A percentile compares a stretch with the other conserved stretches of the same genome.
phyloP scores from a whole-genome alignment of 2,797 vertebrate genomes.

The Cephalopachus bancanus region DNA sequence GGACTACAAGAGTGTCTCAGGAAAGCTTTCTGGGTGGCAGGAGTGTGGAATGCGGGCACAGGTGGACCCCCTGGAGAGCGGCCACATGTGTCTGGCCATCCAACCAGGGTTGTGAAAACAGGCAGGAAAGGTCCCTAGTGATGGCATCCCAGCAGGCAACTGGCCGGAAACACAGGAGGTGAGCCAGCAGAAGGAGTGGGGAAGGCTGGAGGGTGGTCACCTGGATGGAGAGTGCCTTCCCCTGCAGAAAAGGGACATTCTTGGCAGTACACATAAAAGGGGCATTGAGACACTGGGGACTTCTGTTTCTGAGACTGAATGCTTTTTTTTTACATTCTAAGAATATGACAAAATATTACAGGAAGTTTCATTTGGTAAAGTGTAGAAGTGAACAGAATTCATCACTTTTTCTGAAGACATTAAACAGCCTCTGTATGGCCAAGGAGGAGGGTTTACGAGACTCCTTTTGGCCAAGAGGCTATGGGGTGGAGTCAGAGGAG shows the following conservation, averaged over 20 bases:
- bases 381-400: conserved; percentile 2
- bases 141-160: neutral
- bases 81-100: no score
- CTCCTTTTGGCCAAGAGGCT: neutral
- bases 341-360: neutral
- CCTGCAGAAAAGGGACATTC: neutral
- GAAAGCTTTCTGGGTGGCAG: neutral
- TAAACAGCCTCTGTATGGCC: neutral
- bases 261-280: neutral
- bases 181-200: no score
- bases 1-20: neutral
- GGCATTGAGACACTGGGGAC: neutral
- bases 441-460: neutral
- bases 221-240: neutral
- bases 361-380: conserved; percentile 38
- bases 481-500: neutral
- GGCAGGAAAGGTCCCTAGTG: neutral
- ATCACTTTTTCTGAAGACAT: neutral
- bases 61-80: neutral
- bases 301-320: neutral
- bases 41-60: neutral
- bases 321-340: neutral
- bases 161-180: neutral
- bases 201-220: neutral
- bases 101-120: neutral